Evolutionary conservation across 2,113 vertebrate species (phyloP).

Genomic region (Mustela nigripes): DNA sequence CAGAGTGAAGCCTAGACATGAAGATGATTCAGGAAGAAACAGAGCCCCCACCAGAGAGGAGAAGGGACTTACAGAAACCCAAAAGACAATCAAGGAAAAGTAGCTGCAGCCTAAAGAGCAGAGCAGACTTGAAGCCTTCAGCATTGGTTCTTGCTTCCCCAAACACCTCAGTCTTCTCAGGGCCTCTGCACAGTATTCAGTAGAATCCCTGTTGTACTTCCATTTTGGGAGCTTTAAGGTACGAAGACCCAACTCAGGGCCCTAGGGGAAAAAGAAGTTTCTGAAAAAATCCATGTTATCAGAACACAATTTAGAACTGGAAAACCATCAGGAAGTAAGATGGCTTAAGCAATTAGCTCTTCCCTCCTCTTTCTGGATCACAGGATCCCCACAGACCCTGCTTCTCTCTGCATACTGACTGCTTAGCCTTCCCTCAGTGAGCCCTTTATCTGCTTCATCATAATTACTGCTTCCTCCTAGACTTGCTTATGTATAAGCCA

Average conservation of each 20-base stretch:
- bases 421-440: background rate
- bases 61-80: background rate
- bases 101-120: background rate
- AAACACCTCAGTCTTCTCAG: background rate
- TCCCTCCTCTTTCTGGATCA: background rate
- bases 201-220: background rate
- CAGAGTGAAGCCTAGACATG: background rate
- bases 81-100: background rate
- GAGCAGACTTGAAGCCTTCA: background rate
- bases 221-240: background rate
- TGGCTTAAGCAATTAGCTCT: background rate
- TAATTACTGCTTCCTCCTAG: background rate
- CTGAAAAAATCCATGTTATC: background rate
- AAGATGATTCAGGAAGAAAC: background rate
- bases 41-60: background rate
- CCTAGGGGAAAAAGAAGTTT: background rate
- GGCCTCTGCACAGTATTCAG: background rate
- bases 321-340: background rate
- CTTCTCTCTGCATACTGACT: background rate
- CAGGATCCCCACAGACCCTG: background rate
- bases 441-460: background rate
- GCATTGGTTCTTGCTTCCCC: too few species aligned
- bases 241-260: background rate
- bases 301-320: background rate
- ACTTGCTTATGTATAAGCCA: background rate